Base-by-base conservation (phyloP, 1,140 invertebrate species). In the Drosophila arizonae region DNA sequence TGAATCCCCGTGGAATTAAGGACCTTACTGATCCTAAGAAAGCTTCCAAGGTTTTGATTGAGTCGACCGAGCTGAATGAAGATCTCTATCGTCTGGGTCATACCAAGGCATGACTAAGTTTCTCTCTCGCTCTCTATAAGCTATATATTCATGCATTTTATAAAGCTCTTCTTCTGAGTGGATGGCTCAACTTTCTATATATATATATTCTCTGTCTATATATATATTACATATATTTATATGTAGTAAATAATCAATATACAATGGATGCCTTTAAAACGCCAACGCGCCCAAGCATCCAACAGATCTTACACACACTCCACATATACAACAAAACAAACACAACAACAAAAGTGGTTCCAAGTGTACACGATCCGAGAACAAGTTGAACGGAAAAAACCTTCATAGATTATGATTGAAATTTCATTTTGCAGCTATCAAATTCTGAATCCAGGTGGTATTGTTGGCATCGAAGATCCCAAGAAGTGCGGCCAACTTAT, bases 361-460 rank as follows among this genome's bases (percentile, higher is more conserved):
- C 65, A 72, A 67, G 57, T 68, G 57, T 55, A 68, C 39, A 56
- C 33, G 39, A 17, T 43, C 15, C 15, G 10, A 39, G 33, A 8
- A 36, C 2, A 36, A 36, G 33, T 10, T 36, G 21, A 24, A 46
- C 6, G 17, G 51, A 51, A 51, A 52, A 2, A 54, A 54, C 2
- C 36, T 39, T 39, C 11, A 39, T 13, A 28, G 41, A 58, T 41
- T 46, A 54, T 58, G 63, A 61, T 39, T 30, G 15, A 66, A 21
- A 58, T 70, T 45, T 70, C 36, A 45, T 63, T 70, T 87, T 86
- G 77, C 92, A 99, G 98, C 94, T 99, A 99, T 95, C 97, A 97
- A 94, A 99, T 99, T 94, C 95, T 99, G 94, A 97, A 98, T 61
- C 98, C 98, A 85, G 96, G 96, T 91, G 95, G 95, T 92, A 97